Evolutionary conservation across 2,113 vertebrate species (phyloP), one percentile per base, ranked within the genome.

Genomic region (Melospiza melodia): DNA sequence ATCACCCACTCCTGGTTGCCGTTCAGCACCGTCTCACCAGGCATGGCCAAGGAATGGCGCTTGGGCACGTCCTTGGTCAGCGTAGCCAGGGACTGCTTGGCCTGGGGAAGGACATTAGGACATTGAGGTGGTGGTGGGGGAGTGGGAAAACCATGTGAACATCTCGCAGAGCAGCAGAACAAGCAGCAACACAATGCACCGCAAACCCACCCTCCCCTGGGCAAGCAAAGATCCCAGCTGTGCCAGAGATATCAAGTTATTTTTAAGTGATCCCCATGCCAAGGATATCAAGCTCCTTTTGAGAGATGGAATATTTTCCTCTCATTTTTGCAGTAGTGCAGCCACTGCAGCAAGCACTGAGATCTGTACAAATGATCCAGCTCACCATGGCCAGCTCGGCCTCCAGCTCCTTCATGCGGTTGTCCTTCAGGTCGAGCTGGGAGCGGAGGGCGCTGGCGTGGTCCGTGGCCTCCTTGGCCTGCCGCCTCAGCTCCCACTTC

Each of bases 1-100:
- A 99, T 99, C 98, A 99, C 99, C 99, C 99, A 99, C 97, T 99
- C 99, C 98, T 99, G 99, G 98, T 99, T 99, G 88, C 99, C 99
- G 4, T 99, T 99, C 94, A 99, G 98, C 95, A 99, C 99, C 1
- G 99, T 98, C 96, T 99, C 99, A 1, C 99, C 98, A 0, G 99
- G 99, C 99, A 99, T 99, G 94, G 99, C 99, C 92, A 99, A 96
- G 3, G 99, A 99, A 66, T 99, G 99, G 41, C 99, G 98, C 97
- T 99, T 99, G 94, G 99, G 99, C 72, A 99, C 99, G 1, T 99
- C 99, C 98, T 99, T 99, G 95, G 99, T 99, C 96, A 99, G 98
- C 0, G 99, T 99, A 30, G 99, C 99, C 72, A 99, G 97, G 83
- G 99, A 99, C 98, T 99, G 99, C 97, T 99, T 99, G 94, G 99